A percentile compares a stretch with the other conserved stretches of the same genome.
Conservation (phyloP, 2,797 vertebrate genomes). For the Anniella stebbinsi region DNA sequence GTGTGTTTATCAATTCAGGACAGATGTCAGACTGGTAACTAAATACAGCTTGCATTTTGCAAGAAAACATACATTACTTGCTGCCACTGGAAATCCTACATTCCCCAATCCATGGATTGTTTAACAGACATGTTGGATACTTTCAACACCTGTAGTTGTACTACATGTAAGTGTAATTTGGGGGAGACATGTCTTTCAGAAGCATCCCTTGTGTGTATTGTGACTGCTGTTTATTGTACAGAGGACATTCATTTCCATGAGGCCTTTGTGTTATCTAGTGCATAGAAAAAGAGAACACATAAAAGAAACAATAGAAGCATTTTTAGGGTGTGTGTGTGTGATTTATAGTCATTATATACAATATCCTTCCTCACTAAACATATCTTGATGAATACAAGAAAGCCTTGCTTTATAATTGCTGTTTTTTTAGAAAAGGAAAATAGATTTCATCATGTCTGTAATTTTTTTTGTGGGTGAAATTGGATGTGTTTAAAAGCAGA, state of each 20-base stretch:
- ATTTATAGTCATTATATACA: conserved; percentile 13
- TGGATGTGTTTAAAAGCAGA: conserved; percentile 27
- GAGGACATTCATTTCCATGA: neutral
- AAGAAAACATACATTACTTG: no score
- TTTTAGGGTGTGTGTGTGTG: conserved; percentile 19
- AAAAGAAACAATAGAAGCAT: neutral
- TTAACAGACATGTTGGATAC: no score
- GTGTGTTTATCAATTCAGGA: neutral
- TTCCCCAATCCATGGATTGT: neutral
- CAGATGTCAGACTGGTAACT: neutral
- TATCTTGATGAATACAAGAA: conserved; percentile 3
- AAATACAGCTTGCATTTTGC: neutral
- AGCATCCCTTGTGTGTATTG: neutral
- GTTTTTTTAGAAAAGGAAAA: conserved; percentile 14
- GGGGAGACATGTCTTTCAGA: neutral
- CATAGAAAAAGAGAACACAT: conserved; percentile 26
- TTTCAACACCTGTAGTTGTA: no score
- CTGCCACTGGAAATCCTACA: neutral
- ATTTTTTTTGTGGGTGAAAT: conserved; percentile 48
- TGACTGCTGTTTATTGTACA: neutral
- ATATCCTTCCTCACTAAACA: neutral
- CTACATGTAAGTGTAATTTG: no score
- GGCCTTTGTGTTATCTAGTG: neutral
- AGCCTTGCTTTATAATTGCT: neutral
- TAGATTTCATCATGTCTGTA: conserved; percentile 39